A percentile compares a stretch with the other conserved stretches of the same genome.
Conservation (phyloP, 1,140 invertebrate genomes). For the Pteromalus puparum region DNA sequence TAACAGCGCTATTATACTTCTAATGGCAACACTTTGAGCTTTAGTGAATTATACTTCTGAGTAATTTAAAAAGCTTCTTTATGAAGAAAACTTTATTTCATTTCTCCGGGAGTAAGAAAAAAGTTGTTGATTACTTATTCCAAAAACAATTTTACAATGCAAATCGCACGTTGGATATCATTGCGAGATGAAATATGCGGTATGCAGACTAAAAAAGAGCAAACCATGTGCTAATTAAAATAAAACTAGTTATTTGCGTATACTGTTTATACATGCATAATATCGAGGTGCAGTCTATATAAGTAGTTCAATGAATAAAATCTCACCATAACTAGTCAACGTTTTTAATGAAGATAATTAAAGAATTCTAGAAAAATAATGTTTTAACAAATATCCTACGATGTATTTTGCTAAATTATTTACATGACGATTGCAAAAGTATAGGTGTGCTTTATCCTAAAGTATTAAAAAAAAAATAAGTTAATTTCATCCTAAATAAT, state of each 20-base stretch:
- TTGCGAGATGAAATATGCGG: too few relatives aligned
- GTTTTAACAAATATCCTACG: neutral
- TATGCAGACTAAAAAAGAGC: too few relatives aligned
- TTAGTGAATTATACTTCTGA: constrained; percentile 33
- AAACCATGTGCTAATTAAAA: too few relatives aligned
- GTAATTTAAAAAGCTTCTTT: constrained; percentile 17
- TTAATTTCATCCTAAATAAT: neutral
- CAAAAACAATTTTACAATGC: neutral
- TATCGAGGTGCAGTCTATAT: too few relatives aligned
- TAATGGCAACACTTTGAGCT: neutral
- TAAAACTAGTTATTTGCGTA: too few relatives aligned
- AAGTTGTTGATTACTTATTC: neutral
- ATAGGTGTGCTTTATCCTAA: too few relatives aligned
- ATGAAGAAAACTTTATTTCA: neutral
- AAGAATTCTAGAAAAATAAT: neutral
- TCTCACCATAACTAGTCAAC: too few relatives aligned
- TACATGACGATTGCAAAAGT: neutral
- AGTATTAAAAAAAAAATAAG: neutral
- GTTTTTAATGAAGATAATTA: too few relatives aligned
- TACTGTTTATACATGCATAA: too few relatives aligned
- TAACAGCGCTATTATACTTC: neutral
- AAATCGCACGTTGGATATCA: neutral
- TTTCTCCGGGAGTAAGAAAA: neutral
- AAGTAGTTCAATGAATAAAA: too few relatives aligned
- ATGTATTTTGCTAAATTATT: neutral